phyloP scores from a whole-genome alignment of 2,113 vertebrate species.

The Cricetomys ansorgei region DNA sequence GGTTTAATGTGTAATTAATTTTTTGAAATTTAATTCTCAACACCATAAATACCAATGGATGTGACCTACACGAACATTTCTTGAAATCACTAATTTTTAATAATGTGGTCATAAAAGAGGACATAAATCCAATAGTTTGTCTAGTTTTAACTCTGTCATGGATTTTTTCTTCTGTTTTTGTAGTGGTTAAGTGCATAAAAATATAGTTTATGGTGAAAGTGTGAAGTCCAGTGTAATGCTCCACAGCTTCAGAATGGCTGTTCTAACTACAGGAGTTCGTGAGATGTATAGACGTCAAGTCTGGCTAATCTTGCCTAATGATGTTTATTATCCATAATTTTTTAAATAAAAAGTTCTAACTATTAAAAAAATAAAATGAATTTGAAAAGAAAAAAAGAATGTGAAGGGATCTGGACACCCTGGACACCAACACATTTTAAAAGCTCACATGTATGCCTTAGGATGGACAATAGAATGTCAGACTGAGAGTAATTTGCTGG shows the following conservation, averaged over 20 bases:
- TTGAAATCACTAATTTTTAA: conserved; percentile 2
- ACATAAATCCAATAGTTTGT: neutral
- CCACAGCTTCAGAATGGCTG: neutral
- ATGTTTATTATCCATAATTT: neutral
- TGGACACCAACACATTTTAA: neutral
- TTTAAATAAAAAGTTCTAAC: neutral
- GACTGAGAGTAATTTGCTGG: neutral
- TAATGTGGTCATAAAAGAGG: neutral
- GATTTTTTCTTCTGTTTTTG: neutral
- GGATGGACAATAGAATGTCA: neutral
- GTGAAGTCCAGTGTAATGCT: neutral
- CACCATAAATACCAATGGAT: neutral
- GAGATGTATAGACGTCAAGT: neutral
- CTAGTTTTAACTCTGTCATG: neutral
- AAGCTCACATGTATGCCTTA: neutral
- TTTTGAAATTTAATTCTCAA: conserved; percentile 50
- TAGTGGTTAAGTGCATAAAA: too few relatives aligned
- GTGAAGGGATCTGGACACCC: neutral
- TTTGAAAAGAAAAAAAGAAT: neutral
- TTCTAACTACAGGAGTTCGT: neutral
- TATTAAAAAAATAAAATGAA: neutral
- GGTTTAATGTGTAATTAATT: neutral
- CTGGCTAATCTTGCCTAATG: neutral
- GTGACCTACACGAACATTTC: neutral
- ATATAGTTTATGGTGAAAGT: too few relatives aligned